Conservation (phyloP, 2,888 invertebrate genomes). For the Apoderus coryli region DNA sequence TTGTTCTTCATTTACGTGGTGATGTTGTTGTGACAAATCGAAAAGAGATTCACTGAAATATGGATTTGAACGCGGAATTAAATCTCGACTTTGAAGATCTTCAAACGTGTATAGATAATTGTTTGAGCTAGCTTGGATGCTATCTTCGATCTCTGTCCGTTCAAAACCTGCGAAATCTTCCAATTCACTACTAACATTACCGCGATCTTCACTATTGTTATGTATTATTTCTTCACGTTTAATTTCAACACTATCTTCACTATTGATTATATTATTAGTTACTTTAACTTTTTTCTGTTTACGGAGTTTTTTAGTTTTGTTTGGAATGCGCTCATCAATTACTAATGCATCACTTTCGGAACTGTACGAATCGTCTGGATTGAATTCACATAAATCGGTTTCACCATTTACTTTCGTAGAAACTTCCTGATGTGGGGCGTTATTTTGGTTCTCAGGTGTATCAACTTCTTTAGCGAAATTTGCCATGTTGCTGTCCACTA, state of each 20-base stretch:
- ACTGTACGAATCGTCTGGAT: constrained; percentile 26
- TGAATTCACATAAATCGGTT: constrained; percentile 12
- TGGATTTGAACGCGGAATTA: constrained; percentile 27
- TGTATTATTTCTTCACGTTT: constrained; percentile 7
- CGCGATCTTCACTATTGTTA: constrained; percentile 11
- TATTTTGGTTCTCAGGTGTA: constrained; percentile 16
- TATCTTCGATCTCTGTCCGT: neutral
- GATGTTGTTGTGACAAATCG: constrained; percentile 28
- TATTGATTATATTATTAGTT: constrained; percentile 1
- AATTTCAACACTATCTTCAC: constrained; percentile 8
- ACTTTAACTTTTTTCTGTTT: constrained; percentile 16
- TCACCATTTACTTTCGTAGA: constrained; percentile 29
- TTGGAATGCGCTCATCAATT: constrained; percentile 28
- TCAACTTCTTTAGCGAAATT: constrained; percentile 25
- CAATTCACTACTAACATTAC: constrained; percentile 12
- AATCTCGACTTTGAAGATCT: constrained; percentile 5
- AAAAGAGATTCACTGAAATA: constrained; percentile 31
- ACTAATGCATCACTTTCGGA: constrained; percentile 31
- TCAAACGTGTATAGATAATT: no score
- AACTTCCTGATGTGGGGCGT: constrained; percentile 14
- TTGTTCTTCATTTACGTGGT: constrained; percentile 15
- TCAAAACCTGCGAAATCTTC: no score
- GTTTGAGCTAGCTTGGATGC: no score
- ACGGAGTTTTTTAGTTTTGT: constrained; percentile 16
- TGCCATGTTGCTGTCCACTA: constrained; percentile 26